Base-by-base conservation (phyloP, 2,113 vertebrate genomes). In the Nansenia antarctica region DNA sequence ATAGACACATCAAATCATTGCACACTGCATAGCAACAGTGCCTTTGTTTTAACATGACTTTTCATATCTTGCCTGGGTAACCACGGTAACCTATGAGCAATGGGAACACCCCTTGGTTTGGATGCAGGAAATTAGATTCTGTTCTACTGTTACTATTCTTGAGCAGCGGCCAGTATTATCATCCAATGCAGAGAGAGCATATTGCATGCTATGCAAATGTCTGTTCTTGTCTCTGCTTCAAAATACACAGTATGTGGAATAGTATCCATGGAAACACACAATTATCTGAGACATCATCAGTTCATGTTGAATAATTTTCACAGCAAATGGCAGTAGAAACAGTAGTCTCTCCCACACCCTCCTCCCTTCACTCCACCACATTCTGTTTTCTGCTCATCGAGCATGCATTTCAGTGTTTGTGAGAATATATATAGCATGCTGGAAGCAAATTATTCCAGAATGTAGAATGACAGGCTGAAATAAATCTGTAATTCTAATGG, bases 221-320 rank as follows among this genome's bases (percentile, higher is more conserved):
- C 37, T 12, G 24, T 34, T 2, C 6, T 20, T 29, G 1, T 62
- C 74, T 35, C 58, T 34, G 30, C 22, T 69, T 57, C 9, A 70
- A 81, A 78, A 63, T 60, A 18, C 70, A 74, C 77, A 71, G 14
- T 20, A 62, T 29, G 52, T 73, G 14, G 63, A 52, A 20, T 49
- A 2, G 74, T 88, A 59, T 75, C 86, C 84, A 90, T 85, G 81
- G 85, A 65, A 86, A 90, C 82, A 0, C 32, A 79, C 84, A 87
- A 87, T 88, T 86, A 88, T 82, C 79, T 55, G 55, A 78, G 74
- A 78, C 83, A 87, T 85, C 82, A 82, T 81, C 83, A 82, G 81
- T 85, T 85, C 79, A 70, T 80, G 82, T 80, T 76, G 85, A 87
- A 86, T 89, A 82, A 79, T 85, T 85, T 81, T 78, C 76, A 80